Conservation (phyloP, 2,888 invertebrate species). For the Anorthoa munda region DNA sequence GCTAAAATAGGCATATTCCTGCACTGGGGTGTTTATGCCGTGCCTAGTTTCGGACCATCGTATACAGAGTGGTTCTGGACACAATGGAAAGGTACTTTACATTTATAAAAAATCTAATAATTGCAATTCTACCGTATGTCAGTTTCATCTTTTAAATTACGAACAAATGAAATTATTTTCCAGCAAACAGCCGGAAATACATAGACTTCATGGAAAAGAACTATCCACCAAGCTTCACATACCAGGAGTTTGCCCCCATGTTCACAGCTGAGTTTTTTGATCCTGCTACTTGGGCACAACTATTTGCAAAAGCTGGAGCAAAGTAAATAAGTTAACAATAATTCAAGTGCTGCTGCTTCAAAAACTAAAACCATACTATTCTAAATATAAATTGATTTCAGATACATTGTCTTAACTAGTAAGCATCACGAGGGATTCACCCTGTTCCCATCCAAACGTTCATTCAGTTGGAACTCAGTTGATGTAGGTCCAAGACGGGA, state of each 20-base stretch:
- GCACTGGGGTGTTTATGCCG: constrained; percentile 98
- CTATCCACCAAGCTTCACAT: constrained; percentile 96
- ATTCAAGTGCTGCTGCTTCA: not conserved
- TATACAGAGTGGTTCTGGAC: constrained; percentile 99
- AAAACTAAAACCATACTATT: constrained; percentile 5
- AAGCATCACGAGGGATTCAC: constrained; percentile 97
- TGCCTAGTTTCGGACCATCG: constrained; percentile 96
- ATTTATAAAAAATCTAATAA: not conserved
- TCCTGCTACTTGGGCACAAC: constrained; percentile 95
- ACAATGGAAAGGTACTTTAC: constrained; percentile 93
- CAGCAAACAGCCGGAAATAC: constrained; percentile 77
- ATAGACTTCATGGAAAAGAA: constrained; percentile 94
- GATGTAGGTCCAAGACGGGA: constrained; percentile 95
- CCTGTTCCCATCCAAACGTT: constrained; percentile 95
- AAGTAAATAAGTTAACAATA: constrained; percentile 88
- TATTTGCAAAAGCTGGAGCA: constrained; percentile 96
- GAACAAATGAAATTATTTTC: constrained; percentile 19
- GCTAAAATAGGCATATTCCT: constrained; percentile 98
- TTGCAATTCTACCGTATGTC: not conserved
- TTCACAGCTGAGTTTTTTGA: constrained; percentile 98
- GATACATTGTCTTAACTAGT: constrained; percentile 94
- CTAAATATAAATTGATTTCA: constrained; percentile 52
- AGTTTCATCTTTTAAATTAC: not conserved
- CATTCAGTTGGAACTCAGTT: constrained; percentile 96
- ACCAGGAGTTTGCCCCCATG: constrained; percentile 97